These are phyloP conservation scores for Cebus imitator DNA, from an alignment of 2,113 vertebrate species.

Conservation along the genomic window DNA sequence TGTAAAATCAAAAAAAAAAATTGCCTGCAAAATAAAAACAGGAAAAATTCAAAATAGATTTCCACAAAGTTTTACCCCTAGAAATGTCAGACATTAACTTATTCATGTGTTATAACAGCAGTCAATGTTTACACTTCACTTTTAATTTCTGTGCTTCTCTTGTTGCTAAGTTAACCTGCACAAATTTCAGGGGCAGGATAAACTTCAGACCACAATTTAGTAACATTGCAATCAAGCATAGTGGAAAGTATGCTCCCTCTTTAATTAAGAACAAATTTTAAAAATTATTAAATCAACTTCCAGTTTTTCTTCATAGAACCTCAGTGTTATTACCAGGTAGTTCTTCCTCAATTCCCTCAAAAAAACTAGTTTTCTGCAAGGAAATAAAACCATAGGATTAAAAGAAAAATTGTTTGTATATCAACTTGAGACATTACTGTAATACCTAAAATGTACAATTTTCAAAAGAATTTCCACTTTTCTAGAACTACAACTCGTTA, in stretches of 20 bases:
- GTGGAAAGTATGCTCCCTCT: background rate
- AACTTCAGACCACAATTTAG: background rate
- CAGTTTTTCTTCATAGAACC: background rate
- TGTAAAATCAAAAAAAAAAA: background rate
- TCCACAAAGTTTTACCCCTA: background rate
- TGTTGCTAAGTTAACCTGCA: background rate
- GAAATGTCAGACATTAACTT: background rate
- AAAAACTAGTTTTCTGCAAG: background rate
- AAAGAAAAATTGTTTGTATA: background rate
- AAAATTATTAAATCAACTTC: background rate
- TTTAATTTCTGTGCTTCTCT: background rate
- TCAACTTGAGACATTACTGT: background rate
- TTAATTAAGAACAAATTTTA: background rate
- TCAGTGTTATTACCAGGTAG: background rate
- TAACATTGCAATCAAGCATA: background rate
- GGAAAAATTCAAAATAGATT: background rate
- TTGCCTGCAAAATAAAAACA: background rate
- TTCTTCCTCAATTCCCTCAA: background rate
- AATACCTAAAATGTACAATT: constrained; percentile 1
- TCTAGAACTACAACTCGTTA: constrained; percentile 46
- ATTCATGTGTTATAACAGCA: background rate
- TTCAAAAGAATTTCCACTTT: background rate
- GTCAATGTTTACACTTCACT: background rate
- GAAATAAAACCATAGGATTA: background rate
- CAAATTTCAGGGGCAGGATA: background rate